Evolutionary conservation across 92 coral and sea anemone species (phyloP).

Genomic region (Zoanthus sociatus): DNA sequence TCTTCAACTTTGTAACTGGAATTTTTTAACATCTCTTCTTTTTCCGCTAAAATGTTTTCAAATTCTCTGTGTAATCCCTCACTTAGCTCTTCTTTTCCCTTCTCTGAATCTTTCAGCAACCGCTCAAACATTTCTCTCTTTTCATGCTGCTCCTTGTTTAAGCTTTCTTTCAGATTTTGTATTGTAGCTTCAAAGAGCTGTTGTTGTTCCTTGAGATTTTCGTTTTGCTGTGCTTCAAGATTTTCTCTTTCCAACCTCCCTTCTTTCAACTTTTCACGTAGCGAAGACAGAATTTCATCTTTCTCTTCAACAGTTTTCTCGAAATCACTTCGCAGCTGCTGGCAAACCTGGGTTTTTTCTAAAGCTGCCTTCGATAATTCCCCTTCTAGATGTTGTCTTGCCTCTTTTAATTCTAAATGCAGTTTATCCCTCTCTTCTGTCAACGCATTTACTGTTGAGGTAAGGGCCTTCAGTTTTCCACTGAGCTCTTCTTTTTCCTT

Average conservation of each 20-base stretch:
- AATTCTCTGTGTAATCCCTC: conserved; percentile 67
- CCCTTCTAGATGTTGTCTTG: conserved; percentile 37
- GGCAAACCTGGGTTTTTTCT: conserved; percentile 71
- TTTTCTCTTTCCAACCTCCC: conserved; percentile 61
- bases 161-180: conserved; percentile 52
- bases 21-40: conserved; percentile 53
- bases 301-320: conserved; percentile 64
- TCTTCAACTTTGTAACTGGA: conserved; percentile 35
- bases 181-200: conserved; percentile 44
- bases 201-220: conserved; percentile 34
- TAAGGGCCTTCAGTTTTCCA: conserved; percentile 15
- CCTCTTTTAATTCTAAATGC: conserved; percentile 56
- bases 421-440: conserved; percentile 52
- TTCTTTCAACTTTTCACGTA: conserved; percentile 58
- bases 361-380: conserved; percentile 64
- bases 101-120: conserved; percentile 60
- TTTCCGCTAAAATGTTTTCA: conserved; percentile 53
- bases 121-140: conserved; percentile 86
- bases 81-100: conserved; percentile 73
- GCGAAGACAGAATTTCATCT: conserved; percentile 59
- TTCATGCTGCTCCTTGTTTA: conserved; percentile 69
- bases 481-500: conserved; percentile 66
- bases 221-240: conserved; percentile 45
- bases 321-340: conserved; percentile 66
- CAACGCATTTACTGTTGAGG: neutral